Base-by-base conservation (phyloP, 2,113 vertebrate genomes). In the Atherinomorus stipes region DNA sequence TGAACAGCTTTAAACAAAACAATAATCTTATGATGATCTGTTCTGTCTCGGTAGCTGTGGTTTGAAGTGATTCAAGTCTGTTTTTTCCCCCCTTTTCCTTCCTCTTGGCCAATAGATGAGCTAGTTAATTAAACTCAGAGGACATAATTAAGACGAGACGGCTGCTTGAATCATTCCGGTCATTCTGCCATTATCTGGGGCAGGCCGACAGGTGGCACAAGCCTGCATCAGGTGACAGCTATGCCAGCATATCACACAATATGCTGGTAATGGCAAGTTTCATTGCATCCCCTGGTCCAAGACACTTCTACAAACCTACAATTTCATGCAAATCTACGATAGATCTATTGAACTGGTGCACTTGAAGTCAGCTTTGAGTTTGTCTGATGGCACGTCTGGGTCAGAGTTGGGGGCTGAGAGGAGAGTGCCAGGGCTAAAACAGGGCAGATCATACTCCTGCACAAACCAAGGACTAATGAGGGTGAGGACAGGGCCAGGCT, bases 51-150 rank as follows among this genome's bases (percentile, higher is more conserved):
- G 31, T 70, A 59, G 70, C 62, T 95, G 93, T 95, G 96, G 96
- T 96, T 96, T 96, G 92, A 96, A 95, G 94, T 95, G 96, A 96
- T 96, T 96, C 96, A 94, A 95, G 93, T 94, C 93, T 37, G 94
- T 94, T 93, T 92, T 94, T 94, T 95, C 89, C 93, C 93, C 93
- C 94, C 93, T 94, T 93, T 95, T 94, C 94, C 94, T 94, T 95
- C 94, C 94, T 95, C 95, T 95, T 94, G 95, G 96, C 95, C 95
- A 95, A 95, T 96, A 95, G 95, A 96, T 95, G 96, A 95, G 95
- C 93, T 94, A 94, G 95, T 96, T 98, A 98, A 98, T 98, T 98
- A 98, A 98, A 96, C 97, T 98, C 96, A 90, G 95, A 98, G 97
- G 97, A 97, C 95, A 96, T 96, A 96, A 98, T 98, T 97, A 98